Conservation (phyloP, 2,888 invertebrate genomes). For the Abscondita cerata region DNA sequence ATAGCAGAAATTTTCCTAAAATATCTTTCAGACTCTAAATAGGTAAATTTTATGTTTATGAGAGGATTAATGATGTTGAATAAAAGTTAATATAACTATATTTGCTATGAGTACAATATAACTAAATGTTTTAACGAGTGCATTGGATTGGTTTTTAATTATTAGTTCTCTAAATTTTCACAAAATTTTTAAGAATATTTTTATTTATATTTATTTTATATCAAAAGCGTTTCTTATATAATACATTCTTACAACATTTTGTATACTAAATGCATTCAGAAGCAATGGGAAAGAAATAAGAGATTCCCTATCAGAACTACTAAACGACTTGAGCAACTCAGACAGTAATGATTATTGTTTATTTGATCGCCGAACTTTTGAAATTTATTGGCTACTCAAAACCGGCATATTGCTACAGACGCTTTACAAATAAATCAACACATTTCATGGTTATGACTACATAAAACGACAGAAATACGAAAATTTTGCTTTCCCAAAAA, state of each 20-base stretch:
- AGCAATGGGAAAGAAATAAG: constrained; percentile 39
- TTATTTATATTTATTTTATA: no score
- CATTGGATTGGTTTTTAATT: no score
- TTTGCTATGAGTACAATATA: no score
- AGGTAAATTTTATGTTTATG: no score
- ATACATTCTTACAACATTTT: constrained; percentile 23
- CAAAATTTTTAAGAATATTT: no score
- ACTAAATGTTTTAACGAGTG: no score
- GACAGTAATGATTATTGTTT: constrained; percentile 58
- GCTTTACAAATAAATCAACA: constrained; percentile 43
- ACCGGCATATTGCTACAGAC: constrained; percentile 44
- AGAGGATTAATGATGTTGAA: no score
- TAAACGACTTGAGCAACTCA: constrained; percentile 55
- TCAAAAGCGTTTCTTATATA: no score
- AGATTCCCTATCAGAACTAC: constrained; percentile 48
- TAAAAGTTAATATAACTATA: no score
- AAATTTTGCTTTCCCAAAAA: constrained; percentile 37
- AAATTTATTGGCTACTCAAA: constrained; percentile 48
- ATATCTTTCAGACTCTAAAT: no score
- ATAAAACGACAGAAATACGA: constrained; percentile 37
- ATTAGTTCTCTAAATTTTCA: no score
- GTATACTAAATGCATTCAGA: constrained; percentile 33
- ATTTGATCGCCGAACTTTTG: constrained; percentile 55
- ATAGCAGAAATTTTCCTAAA: no score
- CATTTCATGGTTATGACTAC: constrained; percentile 44